Base-by-base conservation (phyloP, 92 coral and sea anemone genomes). In the Desmophyllum pertusum region DNA sequence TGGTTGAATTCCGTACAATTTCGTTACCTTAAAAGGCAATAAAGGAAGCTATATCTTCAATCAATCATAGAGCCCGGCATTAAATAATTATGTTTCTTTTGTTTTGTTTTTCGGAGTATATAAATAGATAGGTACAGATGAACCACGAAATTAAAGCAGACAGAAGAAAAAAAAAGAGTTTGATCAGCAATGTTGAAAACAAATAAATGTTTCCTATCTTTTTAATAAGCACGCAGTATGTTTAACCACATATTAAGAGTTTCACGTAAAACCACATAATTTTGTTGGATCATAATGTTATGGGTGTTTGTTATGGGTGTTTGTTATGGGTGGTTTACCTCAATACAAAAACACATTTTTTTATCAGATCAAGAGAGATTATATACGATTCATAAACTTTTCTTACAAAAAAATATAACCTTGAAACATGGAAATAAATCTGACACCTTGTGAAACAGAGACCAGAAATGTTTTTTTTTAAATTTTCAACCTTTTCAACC, bases 11-110 rank as follows among this genome's bases (percentile, higher is more conserved):
- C 43, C 42, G 6, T 15, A 25, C 27, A 67, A 67, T 67, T 42
- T 33, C 52, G 4, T 80, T 80, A 37, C 84, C 84, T 65, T 80
- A 80, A 80, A 80, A 43, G 84, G 84, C 11, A 80, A 80, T 36
- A 67, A 10, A 30, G 6, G 51, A 66, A 43, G 18, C 64, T 41
- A 39, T 61, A 29, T 40, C 45, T 79, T 39, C 17, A 42, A 39
- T 30, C 73, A 41, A 36, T 35, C 55, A 43, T 8, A 3, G 43
- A 41, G 10, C 39, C 48, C 11, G 23, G 43, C 57, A 63, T 78
- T 21, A 55, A 77, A 77, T 35, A 21, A 38, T 55, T 11, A 37
- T 76, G 64, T n/a, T n/a, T n/a, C 27, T 50, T 51, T 37, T 5
- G 19, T 48, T 75, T 53, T 15, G 72, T 36, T 25, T 66, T 18